These are phyloP conservation scores for Diachrysia chrysitis DNA, from an alignment of 2,888 invertebrate species.

Conservation along the genomic window DNA sequence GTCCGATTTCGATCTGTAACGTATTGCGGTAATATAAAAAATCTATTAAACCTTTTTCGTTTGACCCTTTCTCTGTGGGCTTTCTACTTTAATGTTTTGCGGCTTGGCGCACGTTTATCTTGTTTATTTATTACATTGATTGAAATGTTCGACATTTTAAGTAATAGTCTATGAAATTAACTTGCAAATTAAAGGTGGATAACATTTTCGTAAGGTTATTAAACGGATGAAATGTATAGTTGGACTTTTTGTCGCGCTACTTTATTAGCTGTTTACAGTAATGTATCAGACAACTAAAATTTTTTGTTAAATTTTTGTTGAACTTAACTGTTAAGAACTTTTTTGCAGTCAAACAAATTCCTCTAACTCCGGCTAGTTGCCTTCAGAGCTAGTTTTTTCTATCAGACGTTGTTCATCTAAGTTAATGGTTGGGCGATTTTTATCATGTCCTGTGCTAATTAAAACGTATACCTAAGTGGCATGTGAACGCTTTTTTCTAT, in stretches of 20 bases:
- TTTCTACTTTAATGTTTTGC: slow-evolving; percentile 74
- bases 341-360: slow-evolving; percentile 39
- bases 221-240: slow-evolving; percentile 28
- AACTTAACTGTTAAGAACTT: slow-evolving; percentile 42
- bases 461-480: slow-evolving; percentile 29
- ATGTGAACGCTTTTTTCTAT: slow-evolving; percentile 13
- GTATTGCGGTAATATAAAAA: slow-evolving; percentile 74
- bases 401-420: slow-evolving; percentile 38
- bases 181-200: slow-evolving; percentile 20
- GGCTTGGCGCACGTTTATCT: slow-evolving; percentile 53
- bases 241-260: slow-evolving; percentile 29
- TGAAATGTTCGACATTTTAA: slow-evolving; percentile 16
- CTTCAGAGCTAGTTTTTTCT: slow-evolving; percentile 41
- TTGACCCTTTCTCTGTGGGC: slow-evolving; percentile 76
- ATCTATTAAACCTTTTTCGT: slow-evolving; percentile 62
- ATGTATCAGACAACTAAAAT: slow-evolving; percentile 42
- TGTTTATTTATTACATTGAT: slow-evolving; percentile 48
- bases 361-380: slow-evolving; percentile 29
- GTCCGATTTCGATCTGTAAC: slow-evolving; percentile 69
- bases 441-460: slow-evolving; percentile 43
- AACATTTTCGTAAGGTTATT: slow-evolving; percentile 24
- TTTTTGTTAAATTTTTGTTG: slow-evolving; percentile 37
- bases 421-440: slow-evolving; percentile 31
- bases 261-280: slow-evolving; percentile 48
- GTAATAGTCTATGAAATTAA: slow-evolving; percentile 11